Base-by-base conservation (phyloP, 2,113 vertebrate species). In the Heliornis fulica region DNA sequence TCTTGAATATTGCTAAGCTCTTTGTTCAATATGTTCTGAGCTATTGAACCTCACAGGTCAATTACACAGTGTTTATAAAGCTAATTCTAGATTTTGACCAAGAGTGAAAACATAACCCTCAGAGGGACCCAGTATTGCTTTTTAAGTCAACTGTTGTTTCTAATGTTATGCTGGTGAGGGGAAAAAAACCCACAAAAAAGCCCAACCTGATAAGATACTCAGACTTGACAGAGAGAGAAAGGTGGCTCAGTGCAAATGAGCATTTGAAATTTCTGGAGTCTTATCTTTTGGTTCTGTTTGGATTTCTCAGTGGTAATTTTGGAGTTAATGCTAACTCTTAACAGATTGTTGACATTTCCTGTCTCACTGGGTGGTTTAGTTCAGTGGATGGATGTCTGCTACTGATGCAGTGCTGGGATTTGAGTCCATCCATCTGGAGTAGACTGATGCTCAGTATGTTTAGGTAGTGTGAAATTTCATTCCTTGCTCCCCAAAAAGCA, bases 1-100 rank as follows among this genome's bases (percentile, higher is more conserved):
- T 93, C 94, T 93, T 85, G 89, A 90, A n/a, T 94, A 84, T 88
- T 57, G 70, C 87, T 92, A 65, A 87, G 65, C 48, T 89, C 77
- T 95, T 94, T 96, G 65, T 94, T 95, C 94, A 76, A 41, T 96
- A 87, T 56, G 87, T 96, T 95, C 86, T 89, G 89, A 94, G 91
- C 83, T 95, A 83, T 92, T 95, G 94, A 96, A 89, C 93, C 59
- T 97, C 91, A 71, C 66, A 87, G 89, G 91, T 95, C 91, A 89
- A 93, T 97, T 95, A 87, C 65, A 91, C 45, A 79, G 71, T 91
- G 91, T 95, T 95, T 95, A 94, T 94, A 95, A 91, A 96, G 53
- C 94, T 97, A 91, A 95, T 95, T 94, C 87, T 79, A 34, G 54
- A 68, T 95, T 95, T 94, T 93, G 87, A 84, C 87, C 93, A 76